Evolutionary conservation across 1,140 invertebrate genomes (phyloP), one percentile per base, ranked within the genome.

Genomic region (Marisa cornuarietis): DNA sequence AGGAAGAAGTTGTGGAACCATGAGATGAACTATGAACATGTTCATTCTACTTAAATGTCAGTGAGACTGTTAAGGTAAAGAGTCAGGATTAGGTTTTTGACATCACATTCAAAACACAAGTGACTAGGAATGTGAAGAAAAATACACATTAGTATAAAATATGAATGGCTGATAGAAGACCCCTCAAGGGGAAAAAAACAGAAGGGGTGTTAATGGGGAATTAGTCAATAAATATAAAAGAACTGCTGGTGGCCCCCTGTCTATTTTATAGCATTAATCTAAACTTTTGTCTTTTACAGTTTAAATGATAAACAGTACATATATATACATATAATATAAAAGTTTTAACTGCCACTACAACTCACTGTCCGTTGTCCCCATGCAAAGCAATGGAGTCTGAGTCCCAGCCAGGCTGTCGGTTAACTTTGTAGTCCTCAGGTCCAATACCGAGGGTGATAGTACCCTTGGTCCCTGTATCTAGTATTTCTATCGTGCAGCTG

Each of bases 321-420:
- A 24, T 68, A 24, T 22, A 10, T n/a, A n/a, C n/a, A 62, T 52
- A 58, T 14, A 58, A 52, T 14, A 54, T 58, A 14, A 63, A 74
- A 42, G 13, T 24, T 10, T 24, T 14, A 75, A 42, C 42, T 66
- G 14, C 6, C 52, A 20, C 18, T 26, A 54, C 4, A 26, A 31
- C 79, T 71, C 76, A 84, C 83, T 54, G 66, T 69, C 81, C 81
- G 78, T 81, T 65, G 58, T 81, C 81, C 14, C 79, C 79, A 79
- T 81, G 79, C 24, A 76, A 69, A 20, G 66, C 81, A 63, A 82
- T 42, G 20, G 83, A 84, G 26, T 62, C 65, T 8, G 10, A 22
- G 7, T 71, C 58, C 76, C 77, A 76, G 51, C 81, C 83, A 10
- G 78, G 81, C n/a, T 79, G 76, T 16, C 26, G 1, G 10, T 71